Percentiles rank a stretch among this genome's conserved stretches.
Evolutionary conservation across 2,797 vertebrate genomes (phyloP).

Genomic region (Crax fasciolata): DNA sequence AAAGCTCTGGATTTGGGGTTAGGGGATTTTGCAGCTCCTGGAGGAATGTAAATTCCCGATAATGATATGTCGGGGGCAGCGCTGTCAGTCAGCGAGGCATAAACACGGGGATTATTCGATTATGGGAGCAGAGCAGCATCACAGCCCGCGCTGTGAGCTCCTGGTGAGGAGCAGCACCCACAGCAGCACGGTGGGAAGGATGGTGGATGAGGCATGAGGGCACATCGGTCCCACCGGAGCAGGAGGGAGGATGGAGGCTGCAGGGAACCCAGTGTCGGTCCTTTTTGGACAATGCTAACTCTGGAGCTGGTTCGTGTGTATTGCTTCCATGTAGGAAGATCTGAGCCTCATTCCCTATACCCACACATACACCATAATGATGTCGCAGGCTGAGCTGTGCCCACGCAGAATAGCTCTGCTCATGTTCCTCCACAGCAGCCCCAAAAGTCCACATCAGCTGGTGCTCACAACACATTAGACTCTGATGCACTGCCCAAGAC

Average conservation of each 20-base stretch:
- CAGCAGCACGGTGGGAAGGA: not conserved
- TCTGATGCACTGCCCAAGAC: not conserved
- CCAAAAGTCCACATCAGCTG: not conserved
- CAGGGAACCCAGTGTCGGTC: too few relatives aligned
- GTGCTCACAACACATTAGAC: not conserved
- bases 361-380: not conserved
- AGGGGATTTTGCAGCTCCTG: constrained; percentile 22
- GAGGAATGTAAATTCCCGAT: constrained; percentile 73
- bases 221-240: not conserved
- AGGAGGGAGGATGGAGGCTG: too few relatives aligned
- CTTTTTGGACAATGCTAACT: not conserved
- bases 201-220: not conserved
- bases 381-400: not conserved
- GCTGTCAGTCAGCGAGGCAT: constrained; percentile 28
- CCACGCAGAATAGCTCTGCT: not conserved
- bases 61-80: constrained; percentile 63
- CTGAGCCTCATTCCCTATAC: not conserved
- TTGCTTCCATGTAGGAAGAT: not conserved
- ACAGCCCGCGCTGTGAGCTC: not conserved
- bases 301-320: not conserved
- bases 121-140: constrained; percentile 34
- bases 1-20: constrained; percentile 51
- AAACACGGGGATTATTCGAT: constrained; percentile 71
- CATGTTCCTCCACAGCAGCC: rapidly evolving
- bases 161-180: rapidly evolving